Base-by-base conservation (phyloP, 2,797 vertebrate species). In the Pseudopleuronectes americanus region DNA sequence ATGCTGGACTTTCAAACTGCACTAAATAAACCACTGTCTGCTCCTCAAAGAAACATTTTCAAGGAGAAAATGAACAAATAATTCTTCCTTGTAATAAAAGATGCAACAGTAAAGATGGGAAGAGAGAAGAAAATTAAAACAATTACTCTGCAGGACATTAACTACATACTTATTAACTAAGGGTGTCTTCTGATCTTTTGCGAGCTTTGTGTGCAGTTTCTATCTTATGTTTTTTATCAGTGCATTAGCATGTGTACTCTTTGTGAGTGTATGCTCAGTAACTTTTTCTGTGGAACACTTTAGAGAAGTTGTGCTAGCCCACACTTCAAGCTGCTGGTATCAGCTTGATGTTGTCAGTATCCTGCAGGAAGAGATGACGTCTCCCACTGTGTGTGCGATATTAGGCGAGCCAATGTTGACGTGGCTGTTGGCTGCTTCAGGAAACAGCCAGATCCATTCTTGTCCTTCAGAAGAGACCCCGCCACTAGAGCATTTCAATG, bases 381-480 rank as follows among this genome's bases (percentile, higher is more conserved):
- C 80, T 84, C 86, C 87, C 64, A 45, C 84, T 72, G 90, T 61
- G 85, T 2, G 51, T 59, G 77, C 17, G 81, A 87, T 49, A 88
- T 79, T 54, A 76, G 69, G 57, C 13, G 43, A 82, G 71, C 53
- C 68, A 24, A 48, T 72, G 79, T 83, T 86, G 76, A 84, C 70
- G 66, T 56, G 79, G 71, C 79, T 64, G 79, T 36, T 80, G 66
- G 76, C 80, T 76, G 76, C 80, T 74, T 72, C 67, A 67, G 53
- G 57, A 78, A 49, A 75, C 55, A 64, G 52, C 60, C 58, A 31
- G 56, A 68, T 31, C 49, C 57, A 55, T 71, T 71, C 38, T 65
- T 52, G 80, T 73, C 64, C 68, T 68, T 81, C 12, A 48, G 26
- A 77, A 4, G 41, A 41, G 24, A 16, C 2, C 1, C 48, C 17